Evolutionary conservation across 1,140 invertebrate species (phyloP), one percentile per base, ranked within the genome.

Genomic region (Nylanderia fulva): DNA sequence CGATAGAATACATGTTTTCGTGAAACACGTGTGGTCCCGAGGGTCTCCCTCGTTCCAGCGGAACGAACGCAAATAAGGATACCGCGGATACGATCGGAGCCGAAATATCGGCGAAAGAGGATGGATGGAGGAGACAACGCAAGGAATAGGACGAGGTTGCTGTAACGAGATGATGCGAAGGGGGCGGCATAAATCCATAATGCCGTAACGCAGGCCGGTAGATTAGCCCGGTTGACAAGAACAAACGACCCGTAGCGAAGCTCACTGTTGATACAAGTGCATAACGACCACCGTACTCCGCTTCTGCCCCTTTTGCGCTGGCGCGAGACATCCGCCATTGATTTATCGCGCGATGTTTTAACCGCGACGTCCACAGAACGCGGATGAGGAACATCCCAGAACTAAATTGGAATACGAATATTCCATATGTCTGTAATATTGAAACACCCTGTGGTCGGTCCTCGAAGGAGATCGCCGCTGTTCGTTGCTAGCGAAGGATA

Each of bases 211-310:
- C 54, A 74, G 74, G 29, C 61, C 18, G 75, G 72, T 80, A 90
- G 91, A 92, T 92, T 90, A 91, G 90, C 85, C 45, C 42, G 76
- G 77, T 83, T 90, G 91, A 91, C 91, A 91, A 86, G 88, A 92
- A 91, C 91, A 91, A 92, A 92, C 84, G 88, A 89, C 63, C 85
- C 24, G 21, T 68, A 24, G 21, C 48, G 66, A 52, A 27, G 77
- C 54, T 76, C 71, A 39, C 85, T 84, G 88, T 91, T 85, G 88
- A 86, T 88, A 87, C 80, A 90, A 91, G 84, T 86, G 86, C 85
- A 86, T 84, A 91, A 89, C 87, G 79, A 84, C 63, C 75, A 75
- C 45, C 45, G 45, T 54, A 88, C 72, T 58, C 64, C 75, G n/a
- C n/a, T 63, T 63, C 39, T 66, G 29, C 58, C 56, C 21, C 39